Conservation (phyloP, 2,888 invertebrate genomes). For the Melanophora roralis region DNA sequence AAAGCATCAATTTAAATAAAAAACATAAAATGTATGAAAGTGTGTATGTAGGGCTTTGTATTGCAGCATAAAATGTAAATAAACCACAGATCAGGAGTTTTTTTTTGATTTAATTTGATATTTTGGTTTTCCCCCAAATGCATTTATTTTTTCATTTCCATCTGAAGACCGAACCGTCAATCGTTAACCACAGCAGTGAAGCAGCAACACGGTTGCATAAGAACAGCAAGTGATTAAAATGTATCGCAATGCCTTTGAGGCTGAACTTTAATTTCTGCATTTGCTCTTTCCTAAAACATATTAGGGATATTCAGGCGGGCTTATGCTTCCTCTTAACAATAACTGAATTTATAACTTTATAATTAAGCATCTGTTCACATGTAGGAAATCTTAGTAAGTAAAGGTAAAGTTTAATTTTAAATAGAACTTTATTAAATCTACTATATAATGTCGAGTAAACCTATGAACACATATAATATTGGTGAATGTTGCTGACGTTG, state of each 20-base stretch:
- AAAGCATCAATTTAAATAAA: conserved; percentile 1
- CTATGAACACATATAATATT: conserved; percentile 20
- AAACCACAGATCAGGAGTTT: conserved; percentile 18
- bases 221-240: conserved; percentile 40
- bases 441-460: not conserved
- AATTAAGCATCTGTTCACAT: too few relatives aligned
- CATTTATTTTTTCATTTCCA: conserved; percentile 1
- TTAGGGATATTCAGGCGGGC: conserved; percentile 5
- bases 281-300: not conserved
- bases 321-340: too few relatives aligned
- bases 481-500: conserved; percentile 40
- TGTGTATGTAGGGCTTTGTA: not conserved
- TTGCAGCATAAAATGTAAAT: not conserved
- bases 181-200: conserved; percentile 14
- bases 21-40: not conserved
- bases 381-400: too few relatives aligned
- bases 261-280: conserved; percentile 18
- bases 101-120: not conserved
- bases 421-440: too few relatives aligned
- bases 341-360: too few relatives aligned
- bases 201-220: conserved; percentile 12
- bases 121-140: not conserved
- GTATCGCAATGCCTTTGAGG: conserved; percentile 25
- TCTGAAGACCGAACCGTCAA: conserved; percentile 30
- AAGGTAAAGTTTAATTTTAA: too few relatives aligned